phyloP scores from a whole-genome alignment of 2,888 invertebrate species.

The Rhyacophila evoluta region DNA sequence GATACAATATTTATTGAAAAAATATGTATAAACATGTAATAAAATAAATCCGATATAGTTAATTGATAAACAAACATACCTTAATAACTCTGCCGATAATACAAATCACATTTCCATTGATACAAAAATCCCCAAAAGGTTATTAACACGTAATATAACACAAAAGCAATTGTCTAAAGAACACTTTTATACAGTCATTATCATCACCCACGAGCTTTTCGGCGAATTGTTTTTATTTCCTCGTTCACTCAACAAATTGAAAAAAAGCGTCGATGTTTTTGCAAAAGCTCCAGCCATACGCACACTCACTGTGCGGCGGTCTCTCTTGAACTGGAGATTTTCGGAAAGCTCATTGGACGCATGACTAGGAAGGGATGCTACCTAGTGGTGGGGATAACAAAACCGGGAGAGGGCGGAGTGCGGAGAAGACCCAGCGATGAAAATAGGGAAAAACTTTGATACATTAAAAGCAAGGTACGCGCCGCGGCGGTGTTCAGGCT shows the following conservation, averaged over 20 bases:
- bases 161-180: constrained; percentile 20
- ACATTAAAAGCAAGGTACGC: constrained; percentile 47
- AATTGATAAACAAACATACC: neutral
- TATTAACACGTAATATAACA: constrained; percentile 7
- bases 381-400: constrained; percentile 28
- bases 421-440: constrained; percentile 40
- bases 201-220: constrained; percentile 20
- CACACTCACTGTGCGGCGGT: constrained; percentile 15
- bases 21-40: too few relatives aligned
- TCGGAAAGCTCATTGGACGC: constrained; percentile 48
- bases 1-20: too few relatives aligned
- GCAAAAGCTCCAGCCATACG: constrained; percentile 27
- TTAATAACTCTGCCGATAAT: neutral
- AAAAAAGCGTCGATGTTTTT: constrained; percentile 21
- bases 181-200: constrained; percentile 19
- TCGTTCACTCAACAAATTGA: constrained; percentile 14
- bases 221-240: neutral
- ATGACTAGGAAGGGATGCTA: constrained; percentile 36
- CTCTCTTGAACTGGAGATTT: constrained; percentile 46
- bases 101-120: neutral
- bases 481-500: constrained; percentile 37
- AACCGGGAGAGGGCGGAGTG: constrained; percentile 16
- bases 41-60: too few relatives aligned
- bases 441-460: constrained; percentile 53
- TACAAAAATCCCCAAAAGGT: neutral